phyloP scores from a whole-genome alignment of 2,888 invertebrate species.

The Brachylomia viminalis region DNA sequence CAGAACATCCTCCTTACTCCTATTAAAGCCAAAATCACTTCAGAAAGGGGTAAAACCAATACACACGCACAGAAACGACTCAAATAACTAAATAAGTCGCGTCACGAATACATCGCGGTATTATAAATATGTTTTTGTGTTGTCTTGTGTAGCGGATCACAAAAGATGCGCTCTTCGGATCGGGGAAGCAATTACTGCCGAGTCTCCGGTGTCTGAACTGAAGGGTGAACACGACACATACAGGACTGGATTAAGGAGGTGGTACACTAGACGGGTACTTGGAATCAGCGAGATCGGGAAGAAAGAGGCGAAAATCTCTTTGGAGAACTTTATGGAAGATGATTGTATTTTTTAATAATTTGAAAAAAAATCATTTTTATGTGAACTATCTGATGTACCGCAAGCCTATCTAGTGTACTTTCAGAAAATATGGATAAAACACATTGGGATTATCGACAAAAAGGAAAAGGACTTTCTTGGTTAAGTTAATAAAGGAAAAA shows the following conservation, averaged over 20 bases:
- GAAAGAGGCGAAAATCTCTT: not conserved
- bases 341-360: not conserved
- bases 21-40: slow-evolving; percentile 24
- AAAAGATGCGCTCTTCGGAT: slow-evolving; percentile 79
- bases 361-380: not conserved
- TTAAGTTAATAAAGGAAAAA: not conserved
- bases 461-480: too few species aligned
- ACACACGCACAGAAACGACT: slow-evolving; percentile 28
- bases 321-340: not conserved
- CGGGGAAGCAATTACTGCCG: slow-evolving; percentile 81
- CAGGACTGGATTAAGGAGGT: slow-evolving; percentile 62
- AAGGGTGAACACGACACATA: slow-evolving; percentile 79
- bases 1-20: not conserved
- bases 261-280: slow-evolving; percentile 58
- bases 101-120: slow-evolving; percentile 66
- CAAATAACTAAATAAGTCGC: slow-evolving; percentile 50
- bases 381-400: not conserved
- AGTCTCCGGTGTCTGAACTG: slow-evolving; percentile 77
- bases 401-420: too few species aligned
- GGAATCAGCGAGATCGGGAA: not conserved
- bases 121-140: slow-evolving; percentile 78
- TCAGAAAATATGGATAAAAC: too few species aligned
- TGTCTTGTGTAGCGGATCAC: slow-evolving; percentile 75
- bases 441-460: too few species aligned
- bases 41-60: slow-evolving; percentile 46